These are phyloP conservation scores for Thymelicus sylvestris DNA, from an alignment of 2,888 invertebrate genomes.

Conservation along the genomic window DNA sequence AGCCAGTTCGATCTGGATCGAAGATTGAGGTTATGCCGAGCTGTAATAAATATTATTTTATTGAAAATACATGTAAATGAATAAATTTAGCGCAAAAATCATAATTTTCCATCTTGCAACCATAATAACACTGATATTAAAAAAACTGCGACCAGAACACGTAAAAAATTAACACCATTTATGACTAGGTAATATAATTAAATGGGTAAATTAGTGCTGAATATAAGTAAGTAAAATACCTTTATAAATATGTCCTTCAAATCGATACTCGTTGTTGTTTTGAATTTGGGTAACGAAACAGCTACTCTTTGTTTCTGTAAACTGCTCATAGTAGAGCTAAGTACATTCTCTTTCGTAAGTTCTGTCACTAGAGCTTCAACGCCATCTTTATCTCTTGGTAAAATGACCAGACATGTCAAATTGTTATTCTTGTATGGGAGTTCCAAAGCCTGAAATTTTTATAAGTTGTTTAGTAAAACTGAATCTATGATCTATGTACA, in stretches of 20 bases:
- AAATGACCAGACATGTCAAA: slow-evolving; percentile 13
- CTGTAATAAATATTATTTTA: slow-evolving; percentile 45
- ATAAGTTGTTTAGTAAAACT: too few species aligned
- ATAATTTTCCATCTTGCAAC: background rate
- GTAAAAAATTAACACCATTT: too few species aligned
- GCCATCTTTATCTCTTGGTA: slow-evolving; percentile 12
- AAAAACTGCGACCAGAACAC: too few species aligned
- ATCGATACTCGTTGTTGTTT: slow-evolving; percentile 46
- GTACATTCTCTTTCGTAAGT: background rate
- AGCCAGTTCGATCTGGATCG: slow-evolving; percentile 42
- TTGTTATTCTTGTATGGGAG: slow-evolving; percentile 39
- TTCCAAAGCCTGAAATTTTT: slow-evolving; percentile 50
- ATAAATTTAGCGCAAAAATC: too few species aligned
- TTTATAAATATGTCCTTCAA: slow-evolving; percentile 46
- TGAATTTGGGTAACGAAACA: slow-evolving; percentile 48
- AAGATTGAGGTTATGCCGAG: slow-evolving; percentile 49
- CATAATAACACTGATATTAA: too few species aligned
- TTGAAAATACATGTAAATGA: too few species aligned
- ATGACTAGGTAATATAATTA: too few species aligned
- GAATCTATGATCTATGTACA: too few species aligned
- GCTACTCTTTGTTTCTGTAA: slow-evolving; percentile 7
- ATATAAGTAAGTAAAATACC: slow-evolving; percentile 46
- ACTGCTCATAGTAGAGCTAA: background rate
- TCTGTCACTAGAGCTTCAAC: background rate
- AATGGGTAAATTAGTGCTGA: too few species aligned